Percentiles rank a stretch among this genome's conserved stretches.
These are phyloP conservation scores for Loriculus beryllinus DNA, from an alignment of 2,797 vertebrate genomes.

Conservation along the genomic window DNA sequence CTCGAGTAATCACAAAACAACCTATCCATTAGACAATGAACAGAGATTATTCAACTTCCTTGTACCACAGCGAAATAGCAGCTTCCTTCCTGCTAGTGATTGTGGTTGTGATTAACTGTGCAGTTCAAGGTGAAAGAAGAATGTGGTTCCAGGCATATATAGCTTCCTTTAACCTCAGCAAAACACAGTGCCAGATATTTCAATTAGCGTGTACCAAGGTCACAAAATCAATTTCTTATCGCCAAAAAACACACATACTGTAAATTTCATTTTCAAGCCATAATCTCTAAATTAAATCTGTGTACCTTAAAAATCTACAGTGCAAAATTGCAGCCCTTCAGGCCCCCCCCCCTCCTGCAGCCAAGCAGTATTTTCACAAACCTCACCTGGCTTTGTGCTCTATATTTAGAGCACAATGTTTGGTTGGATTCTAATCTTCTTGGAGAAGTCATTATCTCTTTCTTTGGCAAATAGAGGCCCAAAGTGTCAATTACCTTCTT, in stretches of 20 bases:
- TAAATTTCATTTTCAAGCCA: conserved; percentile 75
- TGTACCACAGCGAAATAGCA: conserved; percentile 29
- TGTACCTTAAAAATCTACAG: conserved; percentile 74
- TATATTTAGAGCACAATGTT: conserved; percentile 74
- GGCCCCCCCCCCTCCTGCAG: conserved; percentile 17
- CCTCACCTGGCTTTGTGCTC: conserved; percentile 63
- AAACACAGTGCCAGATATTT: conserved; percentile 71
- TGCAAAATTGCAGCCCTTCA: conserved; percentile 46
- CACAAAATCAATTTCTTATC: conserved; percentile 79
- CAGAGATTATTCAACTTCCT: conserved; percentile 56
- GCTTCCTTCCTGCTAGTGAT: conserved; percentile 63
- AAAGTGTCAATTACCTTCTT: conserved; percentile 71
- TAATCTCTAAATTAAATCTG: conserved; percentile 80
- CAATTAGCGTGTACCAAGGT: conserved; percentile 69
- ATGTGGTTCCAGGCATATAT: conserved; percentile 24
- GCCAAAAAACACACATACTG: conserved; percentile 67
- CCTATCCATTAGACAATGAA: conserved; percentile 32
- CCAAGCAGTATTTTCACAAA: conserved; percentile 69
- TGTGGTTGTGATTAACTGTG: conserved; percentile 58
- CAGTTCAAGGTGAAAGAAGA: conserved; percentile 68
- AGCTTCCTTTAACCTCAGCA: conserved; percentile 66
- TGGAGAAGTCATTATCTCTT: conserved; percentile 70
- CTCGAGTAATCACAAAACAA: conserved; percentile 4
- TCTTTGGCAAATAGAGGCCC: conserved; percentile 66
- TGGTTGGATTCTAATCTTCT: conserved; percentile 73